phyloP scores from a whole-genome alignment of 2,888 invertebrate species.

The Oeneis ivallda region DNA sequence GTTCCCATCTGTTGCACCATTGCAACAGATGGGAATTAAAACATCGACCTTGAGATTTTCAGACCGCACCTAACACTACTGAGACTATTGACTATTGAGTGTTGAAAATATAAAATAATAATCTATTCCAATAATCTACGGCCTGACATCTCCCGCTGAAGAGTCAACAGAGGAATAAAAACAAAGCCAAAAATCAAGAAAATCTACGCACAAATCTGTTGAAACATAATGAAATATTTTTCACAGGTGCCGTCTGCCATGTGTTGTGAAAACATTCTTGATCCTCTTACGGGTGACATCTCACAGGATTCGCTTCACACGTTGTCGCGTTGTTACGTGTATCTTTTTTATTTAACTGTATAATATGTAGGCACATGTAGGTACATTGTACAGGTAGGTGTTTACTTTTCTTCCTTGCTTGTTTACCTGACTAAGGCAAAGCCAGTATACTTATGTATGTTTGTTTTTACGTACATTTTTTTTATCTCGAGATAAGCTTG shows the following conservation, averaged over 20 bases:
- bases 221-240: conserved; percentile 11
- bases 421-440: no score
- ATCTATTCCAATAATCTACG: no score
- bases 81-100: no score
- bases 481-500: no score
- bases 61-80: no score
- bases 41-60: no score
- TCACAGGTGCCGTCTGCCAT: neutral
- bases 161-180: neutral
- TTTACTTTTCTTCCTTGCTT: neutral
- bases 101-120: no score
- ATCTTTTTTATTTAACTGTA: neutral
- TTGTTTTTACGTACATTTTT: no score
- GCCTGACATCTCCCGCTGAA: no score
- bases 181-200: neutral
- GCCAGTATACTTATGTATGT: no score
- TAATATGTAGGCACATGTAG: neutral
- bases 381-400: neutral
- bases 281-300: conserved; percentile 12
- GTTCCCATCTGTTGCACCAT: no score
- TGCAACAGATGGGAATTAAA: no score
- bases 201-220: neutral
- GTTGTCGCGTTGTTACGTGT: neutral
- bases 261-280: conserved; percentile 7
- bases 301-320: conserved; percentile 3